Percentiles rank a stretch among this genome's conserved stretches.
phyloP scores from a whole-genome alignment of 2,888 invertebrate genomes.

The Trichopria drosophilae region DNA sequence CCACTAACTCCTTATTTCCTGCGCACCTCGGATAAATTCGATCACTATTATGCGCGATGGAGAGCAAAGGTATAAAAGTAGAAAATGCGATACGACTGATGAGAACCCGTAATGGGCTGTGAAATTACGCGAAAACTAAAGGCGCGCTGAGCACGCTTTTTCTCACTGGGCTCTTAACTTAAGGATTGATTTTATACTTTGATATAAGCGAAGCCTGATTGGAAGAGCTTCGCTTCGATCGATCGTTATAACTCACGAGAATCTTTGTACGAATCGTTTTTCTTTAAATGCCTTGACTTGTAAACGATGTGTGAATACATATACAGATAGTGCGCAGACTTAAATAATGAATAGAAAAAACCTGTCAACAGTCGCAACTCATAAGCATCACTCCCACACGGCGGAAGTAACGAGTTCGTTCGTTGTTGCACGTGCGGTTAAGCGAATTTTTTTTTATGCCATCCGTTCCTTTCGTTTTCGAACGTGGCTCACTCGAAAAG shows the following conservation, averaged over 20 bases:
- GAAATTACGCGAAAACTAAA: constrained; percentile 25
- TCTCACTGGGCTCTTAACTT: no score
- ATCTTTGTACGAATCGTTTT: no score
- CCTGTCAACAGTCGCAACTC: constrained; percentile 7
- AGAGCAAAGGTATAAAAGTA: constrained; percentile 44
- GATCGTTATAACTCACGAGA: no score
- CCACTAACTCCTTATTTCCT: no score
- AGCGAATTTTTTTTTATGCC: constrained; percentile 8
- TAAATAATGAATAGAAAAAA: no score
- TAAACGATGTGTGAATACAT: no score
- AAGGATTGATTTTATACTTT: no score
- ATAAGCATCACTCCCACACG: constrained; percentile 5
- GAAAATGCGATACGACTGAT: constrained; percentile 44
- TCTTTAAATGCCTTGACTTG: no score
- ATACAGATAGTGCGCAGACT: no score
- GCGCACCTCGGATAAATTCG: no score
- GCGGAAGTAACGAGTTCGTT: constrained; percentile 28
- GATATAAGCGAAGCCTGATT: no score
- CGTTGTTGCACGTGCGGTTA: constrained; percentile 17
- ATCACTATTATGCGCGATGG: constrained; percentile 21
- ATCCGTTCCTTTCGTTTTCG: not conserved
- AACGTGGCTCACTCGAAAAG: constrained; percentile 8
- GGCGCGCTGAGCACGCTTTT: constrained; percentile 13
- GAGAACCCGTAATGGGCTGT: constrained; percentile 15
- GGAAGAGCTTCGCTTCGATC: no score